Evolutionary conservation across 2,113 vertebrate species (phyloP).

Genomic region (rat (Rattus norvegicus)): GRCr8 NC_086019.1:221588001-221588500

Average conservation of each 20-base stretch:
- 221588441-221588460: slow-evolving; percentile 38
- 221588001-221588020: background rate
- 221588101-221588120: background rate
- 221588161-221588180: slow-evolving; percentile 76
- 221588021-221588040: background rate
- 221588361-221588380: slow-evolving; percentile 75
- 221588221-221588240: slow-evolving; percentile 78
- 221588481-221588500: background rate
- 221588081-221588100: background rate
- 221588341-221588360: slow-evolving; percentile 73
- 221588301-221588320: slow-evolving; percentile 78
- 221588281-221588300: slow-evolving; percentile 80
- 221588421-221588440: slow-evolving; percentile 73
- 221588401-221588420: slow-evolving; percentile 73
- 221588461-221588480: background rate
- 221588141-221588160: slow-evolving; percentile 79
- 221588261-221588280: slow-evolving; percentile 73
- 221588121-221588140: slow-evolving; percentile 84
- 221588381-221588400: slow-evolving; percentile 80
- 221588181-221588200: slow-evolving; percentile 80
- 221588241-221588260: slow-evolving; percentile 80
- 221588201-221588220: slow-evolving; percentile 79
- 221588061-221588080: background rate
- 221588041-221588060: background rate
- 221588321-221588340: slow-evolving; percentile 82